A percentile compares a stretch with the other conserved stretches of the same genome.
Conservation (phyloP, 2,797 vertebrate species). For the Notolepis coatsorum region DNA sequence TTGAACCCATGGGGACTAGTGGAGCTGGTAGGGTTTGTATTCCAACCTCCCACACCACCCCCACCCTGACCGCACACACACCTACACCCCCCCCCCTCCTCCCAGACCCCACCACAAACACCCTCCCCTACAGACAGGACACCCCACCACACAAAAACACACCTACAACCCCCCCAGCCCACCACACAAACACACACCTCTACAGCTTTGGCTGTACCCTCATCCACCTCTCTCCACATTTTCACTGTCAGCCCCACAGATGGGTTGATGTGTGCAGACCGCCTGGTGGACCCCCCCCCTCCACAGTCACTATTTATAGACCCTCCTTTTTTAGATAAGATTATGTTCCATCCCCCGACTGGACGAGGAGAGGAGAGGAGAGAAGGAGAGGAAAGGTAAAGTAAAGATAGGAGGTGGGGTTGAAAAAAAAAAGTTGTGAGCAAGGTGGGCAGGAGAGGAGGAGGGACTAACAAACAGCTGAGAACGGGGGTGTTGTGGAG, state of each 20-base stretch:
- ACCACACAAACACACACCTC: background rate
- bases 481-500: no score
- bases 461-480: background rate
- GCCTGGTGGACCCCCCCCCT: background rate
- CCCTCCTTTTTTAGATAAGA: conserved; percentile 64
- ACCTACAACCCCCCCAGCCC: no score
- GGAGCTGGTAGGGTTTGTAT: no score
- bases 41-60: no score
- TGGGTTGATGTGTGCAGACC: background rate
- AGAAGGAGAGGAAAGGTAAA: no score
- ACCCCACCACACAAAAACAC: background rate
- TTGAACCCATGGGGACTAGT: no score
- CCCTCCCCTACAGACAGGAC: background rate
- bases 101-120: background rate
- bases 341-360: conserved; percentile 57
- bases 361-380: no score
- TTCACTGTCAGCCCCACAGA: background rate
- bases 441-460: no score
- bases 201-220: background rate
- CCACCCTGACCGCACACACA: no score
- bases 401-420: no score
- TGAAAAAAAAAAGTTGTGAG: no score
- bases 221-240: background rate
- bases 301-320: conserved; percentile 58
- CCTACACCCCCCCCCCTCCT: no score